These are phyloP conservation scores for Melanotaenia maccullochi DNA, from an alignment of 2,797 vertebrate species.

Conservation along the genomic window DNA sequence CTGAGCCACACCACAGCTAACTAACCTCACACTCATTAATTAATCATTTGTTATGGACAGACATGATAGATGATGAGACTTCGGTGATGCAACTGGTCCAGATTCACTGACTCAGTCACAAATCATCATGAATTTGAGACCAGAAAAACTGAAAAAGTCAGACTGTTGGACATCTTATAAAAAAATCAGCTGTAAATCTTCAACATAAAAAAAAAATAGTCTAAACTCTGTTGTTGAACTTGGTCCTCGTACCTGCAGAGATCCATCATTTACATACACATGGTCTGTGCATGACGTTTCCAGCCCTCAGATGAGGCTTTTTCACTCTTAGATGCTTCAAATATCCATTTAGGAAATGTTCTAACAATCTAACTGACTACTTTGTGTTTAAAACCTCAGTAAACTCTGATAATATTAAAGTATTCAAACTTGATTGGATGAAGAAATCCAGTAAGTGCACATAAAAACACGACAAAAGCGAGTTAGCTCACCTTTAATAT, in stretches of 20 bases:
- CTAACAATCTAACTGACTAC: not conserved
- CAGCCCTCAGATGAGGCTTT: not conserved
- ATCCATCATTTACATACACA: not conserved
- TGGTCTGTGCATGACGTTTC: not conserved
- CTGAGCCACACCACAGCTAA: not conserved
- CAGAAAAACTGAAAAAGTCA: slow-evolving; percentile 4
- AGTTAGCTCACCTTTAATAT: not conserved
- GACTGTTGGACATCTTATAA: not conserved
- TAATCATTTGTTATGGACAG: not conserved
- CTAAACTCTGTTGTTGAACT: not conserved
- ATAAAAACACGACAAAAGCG: not conserved
- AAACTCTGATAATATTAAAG: not conserved
- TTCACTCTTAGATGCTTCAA: not conserved
- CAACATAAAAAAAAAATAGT: not conserved
- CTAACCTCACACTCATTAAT: slow-evolving; percentile 8
- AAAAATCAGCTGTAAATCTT: not conserved
- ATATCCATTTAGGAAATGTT: not conserved
- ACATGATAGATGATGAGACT: slow-evolving; percentile 5
- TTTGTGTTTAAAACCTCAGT: not conserved
- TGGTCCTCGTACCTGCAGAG: not conserved
- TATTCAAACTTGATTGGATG: not conserved
- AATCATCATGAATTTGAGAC: slow-evolving; percentile 6
- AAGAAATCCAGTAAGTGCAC: not conserved
- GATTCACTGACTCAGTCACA: slow-evolving; percentile 23
- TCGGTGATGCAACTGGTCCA: not conserved